Conservation (phyloP, 2,113 vertebrate genomes). For the Solea senegalensis region DNA sequence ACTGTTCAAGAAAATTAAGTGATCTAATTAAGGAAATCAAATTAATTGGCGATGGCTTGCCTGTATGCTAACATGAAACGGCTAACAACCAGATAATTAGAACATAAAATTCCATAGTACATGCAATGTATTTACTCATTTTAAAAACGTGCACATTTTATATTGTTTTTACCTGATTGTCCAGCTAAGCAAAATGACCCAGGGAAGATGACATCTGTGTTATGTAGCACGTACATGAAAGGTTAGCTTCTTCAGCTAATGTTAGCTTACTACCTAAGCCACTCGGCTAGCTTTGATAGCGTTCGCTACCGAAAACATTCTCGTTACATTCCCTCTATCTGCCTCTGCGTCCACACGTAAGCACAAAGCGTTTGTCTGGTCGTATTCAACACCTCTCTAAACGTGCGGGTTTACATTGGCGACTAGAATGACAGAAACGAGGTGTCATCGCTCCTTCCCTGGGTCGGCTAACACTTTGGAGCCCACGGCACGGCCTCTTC, state of each 20-base stretch:
- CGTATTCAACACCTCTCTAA: slow-evolving; percentile 15
- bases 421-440: slow-evolving; percentile 15
- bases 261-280: slow-evolving; percentile 56
- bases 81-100: slow-evolving; percentile 51
- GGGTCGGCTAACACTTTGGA: slow-evolving; percentile 69
- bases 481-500: slow-evolving; percentile 74
- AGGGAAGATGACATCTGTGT: background rate
- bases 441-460: slow-evolving; percentile 44
- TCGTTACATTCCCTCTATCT: slow-evolving; percentile 29
- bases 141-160: background rate
- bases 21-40: background rate
- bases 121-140: background rate
- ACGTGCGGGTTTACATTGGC: background rate
- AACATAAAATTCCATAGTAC: slow-evolving; percentile 22
- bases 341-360: background rate
- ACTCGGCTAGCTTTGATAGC: slow-evolving; percentile 61
- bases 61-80: slow-evolving; percentile 28
- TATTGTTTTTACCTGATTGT: slow-evolving; percentile 7
- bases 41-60: slow-evolving; percentile 5
- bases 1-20: background rate
- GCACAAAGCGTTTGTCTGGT: background rate
- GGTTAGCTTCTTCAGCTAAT: slow-evolving; percentile 46
- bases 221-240: slow-evolving; percentile 22
- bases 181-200: background rate
- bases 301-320: slow-evolving; percentile 56